Percentiles rank a stretch among this genome's conserved stretches.
These are phyloP conservation scores for Caretta caretta DNA, from an alignment of 2,113 vertebrate genomes.

Conservation along the genomic window DNA sequence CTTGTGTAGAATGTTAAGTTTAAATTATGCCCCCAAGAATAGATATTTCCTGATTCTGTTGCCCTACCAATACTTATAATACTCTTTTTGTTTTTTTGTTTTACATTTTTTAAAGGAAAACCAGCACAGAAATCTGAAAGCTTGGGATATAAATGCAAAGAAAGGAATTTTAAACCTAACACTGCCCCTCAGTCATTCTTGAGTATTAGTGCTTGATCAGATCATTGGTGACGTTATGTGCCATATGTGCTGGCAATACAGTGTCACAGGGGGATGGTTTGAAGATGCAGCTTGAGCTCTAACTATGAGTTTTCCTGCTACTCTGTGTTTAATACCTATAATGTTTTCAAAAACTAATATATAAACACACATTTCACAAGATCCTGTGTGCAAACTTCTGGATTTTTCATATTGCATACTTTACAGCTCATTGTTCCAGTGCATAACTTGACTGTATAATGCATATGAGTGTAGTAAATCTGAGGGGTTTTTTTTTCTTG, in stretches of 20 bases:
- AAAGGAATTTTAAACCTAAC: conserved; percentile 27
- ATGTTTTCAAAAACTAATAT: background rate
- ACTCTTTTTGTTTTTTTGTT: background rate
- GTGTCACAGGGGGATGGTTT: background rate
- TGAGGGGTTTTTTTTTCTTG: background rate
- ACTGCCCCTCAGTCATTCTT: conserved; percentile 2
- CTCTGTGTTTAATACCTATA: conserved; percentile 15
- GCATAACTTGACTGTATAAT: background rate
- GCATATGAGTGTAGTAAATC: background rate
- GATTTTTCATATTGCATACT: background rate
- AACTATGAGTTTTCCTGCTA: conserved; percentile 41
- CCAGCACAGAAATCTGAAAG: background rate
- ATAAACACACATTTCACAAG: background rate
- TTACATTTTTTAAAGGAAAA: background rate
- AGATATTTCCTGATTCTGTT: background rate
- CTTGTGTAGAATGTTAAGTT: background rate
- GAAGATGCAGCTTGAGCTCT: conserved; percentile 24
- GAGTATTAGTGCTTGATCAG: conserved; percentile 56
- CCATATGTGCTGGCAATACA: conserved; percentile 60
- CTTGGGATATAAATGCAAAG: background rate
- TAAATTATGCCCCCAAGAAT: background rate
- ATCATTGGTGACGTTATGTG: conserved; percentile 47
- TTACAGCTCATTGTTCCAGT: background rate
- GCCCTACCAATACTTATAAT: background rate
- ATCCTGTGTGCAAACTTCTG: background rate